Base-by-base conservation (phyloP, 2,888 invertebrate genomes). In the Boloria euphrosyne region DNA sequence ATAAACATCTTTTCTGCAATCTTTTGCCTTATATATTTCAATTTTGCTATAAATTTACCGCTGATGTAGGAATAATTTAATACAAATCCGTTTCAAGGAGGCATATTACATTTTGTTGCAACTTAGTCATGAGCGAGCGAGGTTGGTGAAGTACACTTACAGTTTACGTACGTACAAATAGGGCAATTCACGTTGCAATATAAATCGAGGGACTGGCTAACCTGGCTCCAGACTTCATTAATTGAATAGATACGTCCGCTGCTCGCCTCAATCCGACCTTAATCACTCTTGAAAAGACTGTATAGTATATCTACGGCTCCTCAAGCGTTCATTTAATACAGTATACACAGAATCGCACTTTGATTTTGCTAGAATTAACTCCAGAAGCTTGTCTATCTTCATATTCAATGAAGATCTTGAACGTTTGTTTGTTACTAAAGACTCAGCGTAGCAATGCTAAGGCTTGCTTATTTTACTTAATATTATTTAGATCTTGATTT, bases 181-280 rank as follows among this genome's bases (percentile, higher is more conserved):
- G 79, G 76, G 80, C 78, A 87, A 88, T 89, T 87, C 84, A 81
- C 79, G 79, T 80, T 86, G 85, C 86, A 83, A 83, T 87, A 85
- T 87, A 88, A 85, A 89, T 86, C 82, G 83, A 83, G 80, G 79
- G 75, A 79, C 80, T 79, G 77, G 77, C 80, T 76, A 81, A 83
- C 82, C 84, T 84, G 81, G 77, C 76, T 81, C 75, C 80, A 80
- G 84, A 80, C 81, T 83, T 78, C 78, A 85, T 89, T 92, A 91
- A 92, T 92, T 92, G 89, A 89, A 91, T 91, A 87, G 89, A 89
- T 90, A 89, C 88, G 87, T 86, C 83, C 82, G 85, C 80, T 84
- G 80, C 82, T 83, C 82, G 85, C 84, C 84, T 90, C 90, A 89
- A 87, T 88, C 83, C 80, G 74, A 82, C 84, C 89, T 85, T 90